Base-by-base conservation (phyloP, 1,140 invertebrate genomes). In the Eriosoma lanigerum region DNA sequence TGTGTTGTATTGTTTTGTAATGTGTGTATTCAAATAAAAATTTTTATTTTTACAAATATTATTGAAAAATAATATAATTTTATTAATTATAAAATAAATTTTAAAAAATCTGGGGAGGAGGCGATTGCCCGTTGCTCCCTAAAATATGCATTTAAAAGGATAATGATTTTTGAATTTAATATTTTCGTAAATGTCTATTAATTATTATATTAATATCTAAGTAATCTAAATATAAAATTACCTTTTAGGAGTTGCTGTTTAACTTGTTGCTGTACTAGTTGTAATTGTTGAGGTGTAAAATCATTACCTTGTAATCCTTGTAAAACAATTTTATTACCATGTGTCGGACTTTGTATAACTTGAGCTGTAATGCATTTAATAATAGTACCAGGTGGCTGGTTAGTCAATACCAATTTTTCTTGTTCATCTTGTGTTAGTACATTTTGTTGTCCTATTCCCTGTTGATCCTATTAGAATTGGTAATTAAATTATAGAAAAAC, bases 211-310 rank as follows among this genome's bases (percentile, higher is more conserved):
- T 4, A 38, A 38, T 38, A 38, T 8, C 32, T 8, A 38, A 38
- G 3, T 38, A 38, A 38, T 38, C 8, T 38, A 38, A 3, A 4
- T 38, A 8, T 38, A 38, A n/a, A 17, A 24, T 32, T 21, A 93
- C 92, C 92, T 91, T 94, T 94, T 48, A 94, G 86, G 48, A 95
- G 85, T 84, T 95, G 93, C 83, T 94, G 93, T 86, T 94, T 95
- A 1, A 95, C 93, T 88, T 95, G 93, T 83, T 93, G 92, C 83
- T 95, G 93, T 0, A 95, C 92, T 81, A 93, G 88, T 0, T 90
- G 89, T 68, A 94, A 84, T 85, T 95, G 93, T 81, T 93, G 92
- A 2, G 89, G 90, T 0, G 93, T 93, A 81, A 95, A 91, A 82
- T 93, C 91, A 66, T 92, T 90, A 0, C 93, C 92, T 81, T 93